Evolutionary conservation across 2,888 invertebrate genomes (phyloP).

Genomic region (Drosophila lutescens): DNA sequence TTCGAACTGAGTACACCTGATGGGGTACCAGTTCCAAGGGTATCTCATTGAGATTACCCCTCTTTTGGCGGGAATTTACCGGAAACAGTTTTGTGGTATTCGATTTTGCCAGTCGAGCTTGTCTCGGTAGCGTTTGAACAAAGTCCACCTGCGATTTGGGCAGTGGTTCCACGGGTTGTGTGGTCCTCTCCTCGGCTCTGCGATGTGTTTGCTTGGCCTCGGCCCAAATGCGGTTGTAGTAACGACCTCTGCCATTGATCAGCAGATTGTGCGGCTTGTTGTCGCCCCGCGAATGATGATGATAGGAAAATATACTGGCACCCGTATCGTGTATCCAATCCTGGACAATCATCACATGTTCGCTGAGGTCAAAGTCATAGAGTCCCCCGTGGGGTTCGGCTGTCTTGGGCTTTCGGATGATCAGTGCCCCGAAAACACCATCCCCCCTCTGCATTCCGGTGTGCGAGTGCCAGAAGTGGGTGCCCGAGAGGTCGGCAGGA

Average conservation of each 20-base stretch:
- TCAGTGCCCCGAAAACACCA: conserved; percentile 91
- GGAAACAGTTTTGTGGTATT: conserved; percentile 38
- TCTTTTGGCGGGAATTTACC: conserved; percentile 49
- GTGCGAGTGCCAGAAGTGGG: conserved; percentile 94
- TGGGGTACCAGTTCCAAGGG: conserved; percentile 76
- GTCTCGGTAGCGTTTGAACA: conserved; percentile 45
- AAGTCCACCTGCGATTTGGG: conserved; percentile 41
- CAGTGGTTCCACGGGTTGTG: not conserved
- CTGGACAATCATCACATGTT: conserved; percentile 90
- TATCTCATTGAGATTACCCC: conserved; percentile 58
- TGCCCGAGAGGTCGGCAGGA: conserved; percentile 89
- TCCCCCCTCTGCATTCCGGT: conserved; percentile 94
- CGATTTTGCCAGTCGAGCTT: conserved; percentile 35
- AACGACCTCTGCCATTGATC: conserved; percentile 91
- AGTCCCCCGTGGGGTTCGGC: conserved; percentile 87
- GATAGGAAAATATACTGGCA: conserved; percentile 91
- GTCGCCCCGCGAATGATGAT: conserved; percentile 92
- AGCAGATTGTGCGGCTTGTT: conserved; percentile 93
- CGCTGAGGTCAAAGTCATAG: conserved; percentile 91
- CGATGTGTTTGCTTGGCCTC: conserved; percentile 51
- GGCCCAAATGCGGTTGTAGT: conserved; percentile 80
- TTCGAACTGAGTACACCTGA: conserved; percentile 77
- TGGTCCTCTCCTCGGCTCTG: conserved; percentile 9
- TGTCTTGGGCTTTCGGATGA: conserved; percentile 89
- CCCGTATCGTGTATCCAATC: conserved; percentile 93